These are phyloP conservation scores for Aricia artaxerxes DNA, from an alignment of 2,888 invertebrate species.

Conservation along the genomic window DNA sequence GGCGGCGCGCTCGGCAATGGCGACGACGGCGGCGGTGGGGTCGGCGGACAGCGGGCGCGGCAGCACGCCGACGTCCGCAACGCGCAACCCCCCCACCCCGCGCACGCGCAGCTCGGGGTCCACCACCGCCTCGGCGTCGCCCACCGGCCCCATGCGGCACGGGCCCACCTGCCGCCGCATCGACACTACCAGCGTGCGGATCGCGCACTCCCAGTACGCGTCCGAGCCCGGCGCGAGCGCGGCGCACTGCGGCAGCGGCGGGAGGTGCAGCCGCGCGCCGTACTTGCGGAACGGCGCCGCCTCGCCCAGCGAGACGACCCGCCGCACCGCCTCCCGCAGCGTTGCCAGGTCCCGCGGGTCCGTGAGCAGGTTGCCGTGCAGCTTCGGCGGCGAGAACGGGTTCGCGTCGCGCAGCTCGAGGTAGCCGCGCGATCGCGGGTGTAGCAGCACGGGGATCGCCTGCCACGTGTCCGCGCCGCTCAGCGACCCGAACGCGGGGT, in stretches of 20 bases:
- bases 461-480: conserved; percentile 81
- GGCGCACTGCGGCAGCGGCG: conserved; percentile 78
- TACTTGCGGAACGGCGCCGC: conserved; percentile 82
- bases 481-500: conserved; percentile 78
- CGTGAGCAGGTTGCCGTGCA: conserved; percentile 89
- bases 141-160: conserved; percentile 85
- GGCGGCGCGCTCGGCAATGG: conserved; percentile 88
- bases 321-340: conserved; percentile 81
- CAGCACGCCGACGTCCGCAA: conserved; percentile 86
- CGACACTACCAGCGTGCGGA: conserved; percentile 77
- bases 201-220: conserved; percentile 86
- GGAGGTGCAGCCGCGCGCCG: conserved; percentile 74
- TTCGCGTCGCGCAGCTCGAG: conserved; percentile 86
- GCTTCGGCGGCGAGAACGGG: conserved; percentile 86
- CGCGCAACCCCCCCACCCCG: conserved; percentile 82
- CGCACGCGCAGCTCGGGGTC: conserved; percentile 83
- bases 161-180: conserved; percentile 84
- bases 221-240: conserved; percentile 76
- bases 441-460: conserved; percentile 85
- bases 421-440: conserved; percentile 87
- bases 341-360: conserved; percentile 83
- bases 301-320: conserved; percentile 78
- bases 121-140: conserved; percentile 83
- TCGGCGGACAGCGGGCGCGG: conserved; percentile 83
- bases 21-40: conserved; percentile 83